Conservation (phyloP, 2,113 vertebrate species). For the Limnothrissa miodon region DNA sequence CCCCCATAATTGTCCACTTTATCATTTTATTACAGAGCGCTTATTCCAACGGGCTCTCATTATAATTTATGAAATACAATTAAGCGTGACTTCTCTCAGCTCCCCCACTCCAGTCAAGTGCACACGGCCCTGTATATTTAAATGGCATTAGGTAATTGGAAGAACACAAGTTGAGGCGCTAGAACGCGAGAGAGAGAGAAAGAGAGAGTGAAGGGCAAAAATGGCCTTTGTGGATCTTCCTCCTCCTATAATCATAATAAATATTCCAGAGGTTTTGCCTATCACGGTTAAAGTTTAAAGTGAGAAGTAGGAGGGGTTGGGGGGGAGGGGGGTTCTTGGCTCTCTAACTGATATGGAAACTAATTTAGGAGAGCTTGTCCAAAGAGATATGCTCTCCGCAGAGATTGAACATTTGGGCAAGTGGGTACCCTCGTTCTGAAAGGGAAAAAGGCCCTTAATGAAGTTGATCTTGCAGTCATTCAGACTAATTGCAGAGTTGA, state of each 20-base stretch:
- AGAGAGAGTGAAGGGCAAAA: constrained; percentile 44
- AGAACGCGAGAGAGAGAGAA: constrained; percentile 14
- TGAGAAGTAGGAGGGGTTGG: constrained; percentile 31
- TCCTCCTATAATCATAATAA: constrained; percentile 33
- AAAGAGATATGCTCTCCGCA: constrained; percentile 44
- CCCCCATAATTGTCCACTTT: constrained; percentile 68
- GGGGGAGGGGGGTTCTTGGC: constrained; percentile 13
- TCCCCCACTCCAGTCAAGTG: constrained; percentile 47
- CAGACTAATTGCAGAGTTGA: constrained; percentile 62
- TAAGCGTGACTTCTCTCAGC: constrained; percentile 69
- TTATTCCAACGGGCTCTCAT: constrained; percentile 66
- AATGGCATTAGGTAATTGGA: constrained; percentile 70
- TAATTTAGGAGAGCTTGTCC: constrained; percentile 47
- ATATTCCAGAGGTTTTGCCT: constrained; percentile 52
- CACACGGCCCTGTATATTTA: constrained; percentile 57
- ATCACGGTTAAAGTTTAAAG: constrained; percentile 44
- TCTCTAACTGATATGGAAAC: constrained; percentile 58
- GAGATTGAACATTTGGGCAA: constrained; percentile 45
- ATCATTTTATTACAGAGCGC: constrained; percentile 71
- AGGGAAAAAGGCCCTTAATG: constrained; percentile 54
- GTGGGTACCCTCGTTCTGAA: constrained; percentile 32
- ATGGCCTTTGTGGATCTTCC: constrained; percentile 57
- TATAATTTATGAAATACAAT: constrained; percentile 75
- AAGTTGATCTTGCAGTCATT: constrained; percentile 62
- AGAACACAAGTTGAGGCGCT: constrained; percentile 55